Evolutionary conservation across 2,888 invertebrate genomes (phyloP).

Genomic region (Disparrhopalites patrizii): DNA sequence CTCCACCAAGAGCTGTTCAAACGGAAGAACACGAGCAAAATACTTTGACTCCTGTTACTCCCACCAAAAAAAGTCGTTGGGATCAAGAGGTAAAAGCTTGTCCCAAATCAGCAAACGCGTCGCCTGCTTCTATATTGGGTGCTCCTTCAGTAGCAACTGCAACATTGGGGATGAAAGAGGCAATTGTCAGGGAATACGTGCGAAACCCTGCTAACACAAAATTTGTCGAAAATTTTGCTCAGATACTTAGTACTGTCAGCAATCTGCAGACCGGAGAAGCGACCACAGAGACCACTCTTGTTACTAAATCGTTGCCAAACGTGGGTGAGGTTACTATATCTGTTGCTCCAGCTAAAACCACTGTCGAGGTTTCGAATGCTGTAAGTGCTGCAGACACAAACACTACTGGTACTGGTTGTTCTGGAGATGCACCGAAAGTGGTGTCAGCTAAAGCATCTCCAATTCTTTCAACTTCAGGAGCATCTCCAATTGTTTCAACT

Average conservation of each 20-base stretch:
- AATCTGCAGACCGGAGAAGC: too few species aligned
- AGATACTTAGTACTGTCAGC: background rate
- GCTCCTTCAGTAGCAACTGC: background rate
- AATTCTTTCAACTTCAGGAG: background rate
- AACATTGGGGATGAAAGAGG: constrained; percentile 23
- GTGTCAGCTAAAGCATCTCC: too few species aligned
- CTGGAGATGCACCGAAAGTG: too few species aligned
- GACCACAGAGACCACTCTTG: too few species aligned
- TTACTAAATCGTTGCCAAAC: background rate
- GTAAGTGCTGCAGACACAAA: background rate
- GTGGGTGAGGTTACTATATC: background rate
- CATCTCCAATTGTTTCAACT: too few species aligned
- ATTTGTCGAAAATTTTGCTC: constrained; percentile 26
- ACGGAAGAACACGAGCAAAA: too few species aligned
- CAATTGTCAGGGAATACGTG: constrained; percentile 41
- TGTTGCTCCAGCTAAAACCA: background rate
- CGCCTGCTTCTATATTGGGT: background rate
- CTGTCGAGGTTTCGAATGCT: background rate
- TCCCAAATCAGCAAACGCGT: background rate
- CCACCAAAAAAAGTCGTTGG: constrained; percentile 26
- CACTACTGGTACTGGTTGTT: too few species aligned
- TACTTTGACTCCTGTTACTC: background rate
- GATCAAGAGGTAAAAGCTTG: constrained; percentile 13
- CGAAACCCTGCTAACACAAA: constrained; percentile 37
- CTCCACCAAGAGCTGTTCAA: background rate